Evolutionary conservation across 1,140 invertebrate genomes (phyloP), one percentile per base, ranked within the genome.

Genomic region (Euwallacea similis): DNA sequence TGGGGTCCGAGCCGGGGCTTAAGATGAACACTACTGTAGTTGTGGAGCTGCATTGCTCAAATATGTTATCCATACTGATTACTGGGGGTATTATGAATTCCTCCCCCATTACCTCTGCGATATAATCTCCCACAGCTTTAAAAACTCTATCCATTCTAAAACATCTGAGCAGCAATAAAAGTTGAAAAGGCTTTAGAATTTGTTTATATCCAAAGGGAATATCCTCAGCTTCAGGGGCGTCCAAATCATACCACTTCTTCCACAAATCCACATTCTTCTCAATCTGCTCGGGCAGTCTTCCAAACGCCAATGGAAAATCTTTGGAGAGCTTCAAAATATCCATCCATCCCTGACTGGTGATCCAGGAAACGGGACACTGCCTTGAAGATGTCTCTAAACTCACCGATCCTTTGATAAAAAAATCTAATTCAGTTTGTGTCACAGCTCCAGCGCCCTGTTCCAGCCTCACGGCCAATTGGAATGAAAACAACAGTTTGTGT

Each of bases 401-500:
- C 0, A 93, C 86, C 74, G 89, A 90, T 21, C 93, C 77, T 80
- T 95, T 95, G 62, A 96, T 91, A 77, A 96, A 96, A 83, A 96
- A 96, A 75, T 96, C 91, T n/a, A 97, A 77, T 78, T 96, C 88
- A 2, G 83, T 77, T 76, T 93, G 91, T 2, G 77, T 83, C 0
- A 96, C 79, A 9, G 83, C 75, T 0, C 82, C 85, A 21, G 86
- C 81, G 76, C 88, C 90, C 76, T 90, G 87, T 77, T 95, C 87
- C 65, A 97, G 82, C 79, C 92, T 93, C 2, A 89, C 88, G 58
- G 93, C 89, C 79, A 96, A 95, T 88, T 95, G 92, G 81, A 97
- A 94, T 0, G 94, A 95, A 80, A 91, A 96, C 10, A 97, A 82
- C 43, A 97, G 80, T 79, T 97, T 97, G 82, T 97, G 93, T 60